Evolutionary conservation across 2,888 invertebrate species (phyloP).

Genomic region (Linnaemya tessellans): DNA sequence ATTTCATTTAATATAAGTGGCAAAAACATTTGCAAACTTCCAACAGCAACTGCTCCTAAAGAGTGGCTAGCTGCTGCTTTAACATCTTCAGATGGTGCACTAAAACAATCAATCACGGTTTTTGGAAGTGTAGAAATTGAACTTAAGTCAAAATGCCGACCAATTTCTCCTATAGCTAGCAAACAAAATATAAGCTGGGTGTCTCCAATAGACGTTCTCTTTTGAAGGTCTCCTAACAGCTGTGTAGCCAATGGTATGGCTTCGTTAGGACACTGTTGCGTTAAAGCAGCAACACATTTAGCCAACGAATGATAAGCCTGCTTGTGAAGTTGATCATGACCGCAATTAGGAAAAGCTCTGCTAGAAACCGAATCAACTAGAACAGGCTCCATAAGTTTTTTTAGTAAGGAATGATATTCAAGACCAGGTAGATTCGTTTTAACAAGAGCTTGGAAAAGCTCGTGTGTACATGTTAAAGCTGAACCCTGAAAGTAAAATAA

Average conservation of each 20-base stretch:
- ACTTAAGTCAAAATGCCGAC: slow-evolving; percentile 94
- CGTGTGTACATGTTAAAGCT: slow-evolving; percentile 94
- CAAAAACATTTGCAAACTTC: slow-evolving; percentile 95
- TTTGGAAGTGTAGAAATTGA: slow-evolving; percentile 89
- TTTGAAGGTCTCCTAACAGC: slow-evolving; percentile 89
- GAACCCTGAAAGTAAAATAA: slow-evolving; percentile 86
- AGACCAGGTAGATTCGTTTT: slow-evolving; percentile 91
- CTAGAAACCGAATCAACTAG: slow-evolving; percentile 79
- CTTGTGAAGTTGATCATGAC: slow-evolving; percentile 85
- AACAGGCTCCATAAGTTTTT: slow-evolving; percentile 90
- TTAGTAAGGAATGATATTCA: slow-evolving; percentile 91
- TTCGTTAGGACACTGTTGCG: slow-evolving; percentile 90
- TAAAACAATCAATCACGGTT: slow-evolving; percentile 93
- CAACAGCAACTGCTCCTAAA: slow-evolving; percentile 97
- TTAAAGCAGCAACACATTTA: slow-evolving; percentile 97
- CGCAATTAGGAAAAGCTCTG: slow-evolving; percentile 24
- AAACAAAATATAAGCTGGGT: slow-evolving; percentile 96
- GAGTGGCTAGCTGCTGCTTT: slow-evolving; percentile 99
- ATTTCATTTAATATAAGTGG: slow-evolving; percentile 97
- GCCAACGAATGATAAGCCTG: slow-evolving; percentile 97
- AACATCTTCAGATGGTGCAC: slow-evolving; percentile 96
- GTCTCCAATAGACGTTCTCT: slow-evolving; percentile 85
- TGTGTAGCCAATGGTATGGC: slow-evolving; percentile 87
- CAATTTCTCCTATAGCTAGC: slow-evolving; percentile 98
- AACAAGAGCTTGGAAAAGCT: slow-evolving; percentile 96